Evolutionary conservation across 2,797 vertebrate genomes (phyloP), one percentile per base, ranked within the genome.

Genomic region (Hydrocynus forskahlii): DNA sequence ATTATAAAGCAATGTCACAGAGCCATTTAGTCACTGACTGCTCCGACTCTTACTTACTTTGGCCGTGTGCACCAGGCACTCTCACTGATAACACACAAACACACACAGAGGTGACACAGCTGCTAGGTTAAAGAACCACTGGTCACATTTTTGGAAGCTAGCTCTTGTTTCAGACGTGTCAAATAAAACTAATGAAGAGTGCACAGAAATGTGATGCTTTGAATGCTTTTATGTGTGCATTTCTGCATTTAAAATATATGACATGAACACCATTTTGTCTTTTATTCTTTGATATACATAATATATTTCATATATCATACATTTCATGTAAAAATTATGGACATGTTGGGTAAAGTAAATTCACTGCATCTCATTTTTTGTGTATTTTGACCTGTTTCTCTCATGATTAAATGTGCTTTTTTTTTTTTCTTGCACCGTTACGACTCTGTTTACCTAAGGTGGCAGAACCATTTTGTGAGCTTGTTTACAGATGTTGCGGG

Each of bases 381-480:
- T n/a, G 16, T 40, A 1, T 14, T 23, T 0, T 21, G 9, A 23
- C 21, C n/a, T 21, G 9, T 12, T 45, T 45, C 9, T 4, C 23
- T 43, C 40, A 0, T 45, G 38, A 6, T 12, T 12, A 2, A 2
- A 50, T 70, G 68, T 70, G 12, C 25, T 16, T 8, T 52, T 19
- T 55, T 21, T 12, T 25, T n/a, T 55, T 21, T 10, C 48, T n/a
- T 19, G 21, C 10, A 5, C 50, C 70, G 60, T 45, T 40, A 70
- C 52, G 57, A 38, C 52, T 55, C 19, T 84, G 45, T 81, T 84
- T 84, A 68, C 71, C 8, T n/a, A 76, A 40, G 71, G 72, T 63
- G 83, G 72, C 17, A 16, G 55, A 7, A 45, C 63, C 57, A 29
- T 38, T 70, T 76, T 72, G 38, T 54, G 40, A 62, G 67, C 29